Evolutionary conservation across 2,797 vertebrate genomes (phyloP).

Genomic region (Acanthurus lineatus): DNA sequence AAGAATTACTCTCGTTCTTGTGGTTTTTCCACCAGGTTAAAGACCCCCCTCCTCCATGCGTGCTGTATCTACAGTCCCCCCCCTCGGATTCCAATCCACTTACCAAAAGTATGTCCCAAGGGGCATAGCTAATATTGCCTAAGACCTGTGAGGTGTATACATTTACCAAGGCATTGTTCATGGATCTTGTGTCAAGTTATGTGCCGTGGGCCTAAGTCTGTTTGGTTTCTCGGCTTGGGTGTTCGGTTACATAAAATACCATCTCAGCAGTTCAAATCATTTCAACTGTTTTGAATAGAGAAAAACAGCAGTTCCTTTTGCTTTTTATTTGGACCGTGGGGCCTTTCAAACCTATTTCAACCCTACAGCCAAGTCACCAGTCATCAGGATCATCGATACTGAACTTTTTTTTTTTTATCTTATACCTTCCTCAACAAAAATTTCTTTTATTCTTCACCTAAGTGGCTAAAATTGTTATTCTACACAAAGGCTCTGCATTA

Average conservation of each 20-base stretch:
- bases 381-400: neutral
- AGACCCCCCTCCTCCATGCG: neutral
- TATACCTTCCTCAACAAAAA: neutral
- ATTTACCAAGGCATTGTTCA: conserved; percentile 58
- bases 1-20: conserved; percentile 30
- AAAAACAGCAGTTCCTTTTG: neutral
- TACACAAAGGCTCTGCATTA: neutral
- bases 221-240: conserved; percentile 26
- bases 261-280: conserved; percentile 7
- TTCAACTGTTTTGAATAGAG: conserved; percentile 10
- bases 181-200: conserved; percentile 57
- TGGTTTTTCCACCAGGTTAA: conserved; percentile 27
- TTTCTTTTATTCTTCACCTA: neutral
- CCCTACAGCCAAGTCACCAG: neutral
- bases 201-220: conserved; percentile 38
- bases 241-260: conserved; percentile 35
- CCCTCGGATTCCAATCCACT: conserved; percentile 42
- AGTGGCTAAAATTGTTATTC: neutral
- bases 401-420: neutral
- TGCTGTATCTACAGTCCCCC: conserved; percentile 29
- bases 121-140: conserved; percentile 35
- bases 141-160: conserved; percentile 57
- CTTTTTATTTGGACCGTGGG: neutral
- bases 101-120: conserved; percentile 32
- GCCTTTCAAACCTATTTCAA: neutral